Evolutionary conservation across 2,888 invertebrate species (phyloP), one percentile per base, ranked within the genome.

Genomic region (Artemia sinica): DNA sequence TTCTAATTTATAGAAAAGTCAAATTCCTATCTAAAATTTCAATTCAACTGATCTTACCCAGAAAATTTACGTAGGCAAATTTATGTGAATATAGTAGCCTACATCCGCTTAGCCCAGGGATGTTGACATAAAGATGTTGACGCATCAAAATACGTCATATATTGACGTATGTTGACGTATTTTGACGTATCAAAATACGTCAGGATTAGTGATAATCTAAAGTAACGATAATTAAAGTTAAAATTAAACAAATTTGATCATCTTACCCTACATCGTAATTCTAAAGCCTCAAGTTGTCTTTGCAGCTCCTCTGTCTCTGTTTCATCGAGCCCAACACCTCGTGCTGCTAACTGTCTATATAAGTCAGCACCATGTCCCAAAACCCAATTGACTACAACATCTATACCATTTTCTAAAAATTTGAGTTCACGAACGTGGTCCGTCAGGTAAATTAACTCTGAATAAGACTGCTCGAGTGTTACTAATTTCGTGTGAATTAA

Each of bases 301-400:
- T 87, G 80, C 51, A 89, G 77, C 71, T 85, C 84, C 74, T 88
- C 86, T 10, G 88, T 87, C n/a, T 83, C 84, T 11, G 81, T 77
- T 3, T 85, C 83, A 74, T 88, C 86, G 75, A 84, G 85, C 8
- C 88, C 88, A 63, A 89, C 86, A 74, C 85, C 84, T 72, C 82
- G 82, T 74, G 86, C 84, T 0, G 85, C 82, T 73, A 85, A 84
- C 67, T 70, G 70, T 7, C 70, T 50, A 12, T 89, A 79, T 78
- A 88, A 82, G 73, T 83, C 83, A 77, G 89, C 88, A 2, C 87
- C 89, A 67, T 86, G 85, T 51, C 86, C 86, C 68, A 87, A 77
- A 70, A 89, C 86, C 88, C 88, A 89, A 75, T 86, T 85, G 28
- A 85, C 85, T 51, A 89, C 87, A 77, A 84, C 81, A n/a, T 82